Percentiles rank a stretch among this genome's conserved stretches.
phyloP scores from a whole-genome alignment of 2,888 invertebrate species.

The Scrobipalpa atriplicella region DNA sequence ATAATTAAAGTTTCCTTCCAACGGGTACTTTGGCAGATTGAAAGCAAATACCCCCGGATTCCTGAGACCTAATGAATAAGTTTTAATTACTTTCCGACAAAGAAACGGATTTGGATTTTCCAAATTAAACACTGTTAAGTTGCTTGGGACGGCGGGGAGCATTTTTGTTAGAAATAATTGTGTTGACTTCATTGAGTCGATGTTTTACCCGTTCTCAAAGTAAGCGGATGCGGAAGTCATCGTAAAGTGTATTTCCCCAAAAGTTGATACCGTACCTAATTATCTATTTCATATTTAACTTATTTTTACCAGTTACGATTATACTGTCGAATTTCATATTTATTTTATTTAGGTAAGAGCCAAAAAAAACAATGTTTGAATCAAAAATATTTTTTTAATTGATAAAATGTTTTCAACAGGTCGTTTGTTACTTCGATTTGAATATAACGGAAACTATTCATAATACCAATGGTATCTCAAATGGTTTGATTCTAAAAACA shows the following conservation, averaged over 20 bases:
- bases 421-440: no score
- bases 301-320: no score
- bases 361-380: no score
- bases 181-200: conserved; percentile 2
- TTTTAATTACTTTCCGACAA: conserved; percentile 45
- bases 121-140: conserved; percentile 20
- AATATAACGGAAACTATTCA: not conserved
- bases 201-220: no score
- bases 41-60: conserved; percentile 42
- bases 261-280: no score
- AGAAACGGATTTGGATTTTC: conserved; percentile 27
- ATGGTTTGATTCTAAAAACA: not conserved
- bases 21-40: conserved; percentile 40
- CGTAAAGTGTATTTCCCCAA: no score
- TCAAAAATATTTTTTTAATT: no score
- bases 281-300: no score
- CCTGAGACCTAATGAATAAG: conserved; percentile 43
- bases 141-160: not conserved
- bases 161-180: not conserved
- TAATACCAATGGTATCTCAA: not conserved
- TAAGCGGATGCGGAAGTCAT: no score
- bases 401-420: no score
- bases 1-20: conserved; percentile 41
- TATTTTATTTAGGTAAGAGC: no score
- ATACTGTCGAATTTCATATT: no score